A percentile compares a stretch with the other conserved stretches of the same genome.
These are phyloP conservation scores for Liasis olivaceus DNA, from an alignment of 2,797 vertebrate species.

Conservation along the genomic window DNA sequence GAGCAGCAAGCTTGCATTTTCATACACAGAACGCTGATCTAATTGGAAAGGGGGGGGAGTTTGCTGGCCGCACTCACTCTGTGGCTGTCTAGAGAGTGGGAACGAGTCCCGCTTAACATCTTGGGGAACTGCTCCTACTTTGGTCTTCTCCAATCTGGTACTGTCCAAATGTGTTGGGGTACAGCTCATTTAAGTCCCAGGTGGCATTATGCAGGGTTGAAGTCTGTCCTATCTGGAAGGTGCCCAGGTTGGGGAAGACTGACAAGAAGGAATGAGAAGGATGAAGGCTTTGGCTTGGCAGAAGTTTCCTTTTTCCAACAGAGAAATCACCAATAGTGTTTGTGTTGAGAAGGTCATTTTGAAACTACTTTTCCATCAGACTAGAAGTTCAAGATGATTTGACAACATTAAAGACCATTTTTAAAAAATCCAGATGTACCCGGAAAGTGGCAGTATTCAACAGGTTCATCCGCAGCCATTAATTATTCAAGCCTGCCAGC, in stretches of 20 bases:
- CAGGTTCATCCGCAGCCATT: not conserved
- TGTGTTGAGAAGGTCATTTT: not conserved
- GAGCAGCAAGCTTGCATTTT: not conserved
- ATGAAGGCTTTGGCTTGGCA: not conserved
- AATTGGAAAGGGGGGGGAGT: rapidly evolving
- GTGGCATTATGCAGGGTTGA: not conserved
- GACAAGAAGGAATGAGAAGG: not conserved
- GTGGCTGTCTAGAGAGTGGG: not conserved
- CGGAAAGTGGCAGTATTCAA: not conserved
- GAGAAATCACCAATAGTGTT: not conserved
- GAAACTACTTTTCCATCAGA: not conserved
- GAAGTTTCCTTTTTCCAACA: not conserved
- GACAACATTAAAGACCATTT: not conserved
- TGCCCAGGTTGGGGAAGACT: not conserved
- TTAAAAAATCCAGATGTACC: not conserved
- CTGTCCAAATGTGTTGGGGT: not conserved
- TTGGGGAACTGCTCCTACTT: not conserved
- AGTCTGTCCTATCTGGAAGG: not conserved
- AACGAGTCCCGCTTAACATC: not conserved
- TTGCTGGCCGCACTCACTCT: not conserved
- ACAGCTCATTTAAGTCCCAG: not conserved
- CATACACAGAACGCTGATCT: rapidly evolving
- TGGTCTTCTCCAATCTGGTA: not conserved
- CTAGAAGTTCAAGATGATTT: not conserved
- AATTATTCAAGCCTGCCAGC: not conserved